Evolutionary conservation across 2,113 vertebrate species (phyloP), one percentile per base, ranked within the genome.

Genomic region (Chlamydotis undulata): DNA sequence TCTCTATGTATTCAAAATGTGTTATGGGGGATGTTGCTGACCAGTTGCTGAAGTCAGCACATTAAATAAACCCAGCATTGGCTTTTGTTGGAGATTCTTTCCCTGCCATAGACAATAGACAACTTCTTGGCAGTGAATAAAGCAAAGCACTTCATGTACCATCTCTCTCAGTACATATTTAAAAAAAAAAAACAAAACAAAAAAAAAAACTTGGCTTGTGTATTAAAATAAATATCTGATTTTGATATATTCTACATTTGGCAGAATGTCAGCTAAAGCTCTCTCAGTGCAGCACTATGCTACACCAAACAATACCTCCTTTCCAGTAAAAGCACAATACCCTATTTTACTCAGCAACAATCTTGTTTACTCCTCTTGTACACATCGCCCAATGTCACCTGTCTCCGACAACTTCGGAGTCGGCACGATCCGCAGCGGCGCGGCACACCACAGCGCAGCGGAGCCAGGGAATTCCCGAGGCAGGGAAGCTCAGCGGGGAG

Each of bases 81-180:
- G 7, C 8, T 86, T 76, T 65, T 76, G 12, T 7, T 61, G 25
- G 19, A 57, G 19, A 68, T 63, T 39, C 43, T 18, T 85, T 56
- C 14, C 24, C 6, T 2, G 3, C 4, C 16, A 49, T 2, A n/a
- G 35, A 50, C 33, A 85, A n/a, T 0, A 69, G 19, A 47, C 10
- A 49, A 14, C 9, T 84, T 82, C 53, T 56, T 49, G 14, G 15
- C 33, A 81, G 5, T 56, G 35, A 92, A 69, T 23, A 79, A 63
- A 76, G 12, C 9, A 87, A 59, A 87, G 7, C 12, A 71, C 19
- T 59, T 78, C 13, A 25, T 26, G 4, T 37, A n/a, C 4, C 19
- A 43, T 28, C 37, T 55, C 31, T 55, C 7, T 21, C 11, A 67
- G 12, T 21, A 78, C 9, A 26, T 3, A 31, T 24, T 50, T 10